Percentiles rank a stretch among this genome's conserved stretches.
Evolutionary conservation across 2,113 vertebrate species (phyloP).

Genomic region (Acinonyx jubatus): DNA sequence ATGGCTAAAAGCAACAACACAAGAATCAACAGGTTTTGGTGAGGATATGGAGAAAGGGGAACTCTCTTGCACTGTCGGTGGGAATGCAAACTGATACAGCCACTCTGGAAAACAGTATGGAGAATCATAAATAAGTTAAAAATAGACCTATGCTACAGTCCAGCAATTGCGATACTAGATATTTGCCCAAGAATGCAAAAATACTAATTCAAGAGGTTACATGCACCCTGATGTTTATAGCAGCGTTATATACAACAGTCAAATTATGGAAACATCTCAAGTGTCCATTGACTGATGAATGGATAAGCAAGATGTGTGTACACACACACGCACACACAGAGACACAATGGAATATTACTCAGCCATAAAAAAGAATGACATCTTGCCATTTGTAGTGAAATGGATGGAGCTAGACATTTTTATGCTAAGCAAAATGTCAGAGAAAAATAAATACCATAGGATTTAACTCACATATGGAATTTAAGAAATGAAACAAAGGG

Average conservation of each 20-base stretch:
- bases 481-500: background rate
- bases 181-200: background rate
- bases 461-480: background rate
- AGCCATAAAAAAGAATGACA: background rate
- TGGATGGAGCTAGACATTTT: background rate
- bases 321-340: too few relatives aligned
- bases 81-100: background rate
- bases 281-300: background rate
- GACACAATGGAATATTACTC: background rate
- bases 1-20: background rate
- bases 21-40: background rate
- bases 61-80: background rate
- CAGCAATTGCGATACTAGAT: background rate
- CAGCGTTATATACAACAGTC: background rate
- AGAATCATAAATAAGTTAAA: background rate
- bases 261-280: background rate
- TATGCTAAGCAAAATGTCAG: background rate
- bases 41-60: background rate
- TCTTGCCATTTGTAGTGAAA: background rate
- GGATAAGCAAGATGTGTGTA: background rate
- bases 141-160: background rate
- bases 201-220: background rate
- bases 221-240: background rate
- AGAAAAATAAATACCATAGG: background rate
- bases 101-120: background rate